Evolutionary conservation across 2,888 invertebrate species (phyloP).

Genomic region (Conomelus anceps): DNA sequence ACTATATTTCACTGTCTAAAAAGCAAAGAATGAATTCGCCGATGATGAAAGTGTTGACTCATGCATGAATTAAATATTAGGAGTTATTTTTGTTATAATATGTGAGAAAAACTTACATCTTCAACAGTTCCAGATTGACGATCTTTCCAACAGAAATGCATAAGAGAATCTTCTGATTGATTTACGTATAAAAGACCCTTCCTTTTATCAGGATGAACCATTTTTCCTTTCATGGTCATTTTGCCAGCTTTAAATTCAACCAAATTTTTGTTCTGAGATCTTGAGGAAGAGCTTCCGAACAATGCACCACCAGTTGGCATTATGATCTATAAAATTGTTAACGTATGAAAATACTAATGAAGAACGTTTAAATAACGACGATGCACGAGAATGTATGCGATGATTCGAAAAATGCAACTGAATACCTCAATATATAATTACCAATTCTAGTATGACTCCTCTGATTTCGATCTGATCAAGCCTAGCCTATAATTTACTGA

Average conservation of each 20-base stretch:
- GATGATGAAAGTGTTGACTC: background rate
- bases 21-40: too few species aligned
- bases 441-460: background rate
- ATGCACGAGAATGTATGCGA: background rate
- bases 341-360: background rate
- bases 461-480: background rate
- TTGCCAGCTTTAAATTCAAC: conserved; percentile 95
- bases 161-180: conserved; percentile 93
- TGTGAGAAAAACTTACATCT: conserved; percentile 55
- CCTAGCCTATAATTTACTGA: background rate
- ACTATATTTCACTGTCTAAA: background rate
- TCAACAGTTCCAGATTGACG: conserved; percentile 85
- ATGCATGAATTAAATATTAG: background rate
- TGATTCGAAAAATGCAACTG: background rate
- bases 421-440: too few species aligned
- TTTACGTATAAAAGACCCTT: conserved; percentile 93
- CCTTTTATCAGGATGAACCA: conserved; percentile 89
- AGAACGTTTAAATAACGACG: background rate
- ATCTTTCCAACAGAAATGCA: conserved; percentile 99
- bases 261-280: conserved; percentile 79
- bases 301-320: conserved; percentile 63
- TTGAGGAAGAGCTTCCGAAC: conserved; percentile 66
- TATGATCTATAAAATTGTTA: background rate
- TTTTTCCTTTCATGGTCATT: conserved; percentile 89
- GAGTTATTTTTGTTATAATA: background rate